Conservation (phyloP, 1,140 invertebrate species). For the Diprion similis region DNA sequence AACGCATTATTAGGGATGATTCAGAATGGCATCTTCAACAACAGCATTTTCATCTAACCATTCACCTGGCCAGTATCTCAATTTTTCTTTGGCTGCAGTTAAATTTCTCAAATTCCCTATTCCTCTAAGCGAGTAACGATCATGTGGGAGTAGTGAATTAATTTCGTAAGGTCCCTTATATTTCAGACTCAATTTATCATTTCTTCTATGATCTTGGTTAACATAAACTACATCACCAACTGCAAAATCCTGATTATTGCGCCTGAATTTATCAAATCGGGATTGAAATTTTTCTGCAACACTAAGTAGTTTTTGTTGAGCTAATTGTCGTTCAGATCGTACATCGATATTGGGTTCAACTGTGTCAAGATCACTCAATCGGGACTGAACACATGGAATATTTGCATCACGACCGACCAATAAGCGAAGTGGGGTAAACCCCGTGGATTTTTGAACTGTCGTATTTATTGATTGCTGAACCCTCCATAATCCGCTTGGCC, state of each 20-base stretch:
- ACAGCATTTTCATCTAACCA: too few species aligned
- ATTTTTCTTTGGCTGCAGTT: neutral
- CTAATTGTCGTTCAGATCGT: neutral
- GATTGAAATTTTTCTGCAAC: neutral
- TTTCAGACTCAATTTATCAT: neutral
- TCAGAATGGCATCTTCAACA: too few species aligned
- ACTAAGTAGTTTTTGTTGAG: neutral
- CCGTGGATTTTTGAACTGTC: neutral
- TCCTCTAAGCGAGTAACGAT: neutral
- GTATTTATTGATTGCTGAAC: neutral
- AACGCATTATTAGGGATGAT: too few species aligned
- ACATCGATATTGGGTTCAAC: neutral
- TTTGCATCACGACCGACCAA: neutral
- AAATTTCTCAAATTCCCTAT: neutral
- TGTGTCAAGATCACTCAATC: neutral
- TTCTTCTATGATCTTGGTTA: neutral
- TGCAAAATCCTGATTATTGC: neutral
- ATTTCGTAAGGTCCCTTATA: neutral
- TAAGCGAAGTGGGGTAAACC: neutral
- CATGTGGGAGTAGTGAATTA: neutral
- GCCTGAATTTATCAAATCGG: neutral
- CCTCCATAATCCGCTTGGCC: constrained; percentile 10
- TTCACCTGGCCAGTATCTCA: neutral
- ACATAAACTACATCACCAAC: neutral
- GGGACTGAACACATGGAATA: neutral